A percentile compares a stretch with the other conserved stretches of the same genome.
phyloP scores from a whole-genome alignment of 2,113 vertebrate genomes.

The Merops nubicus region DNA sequence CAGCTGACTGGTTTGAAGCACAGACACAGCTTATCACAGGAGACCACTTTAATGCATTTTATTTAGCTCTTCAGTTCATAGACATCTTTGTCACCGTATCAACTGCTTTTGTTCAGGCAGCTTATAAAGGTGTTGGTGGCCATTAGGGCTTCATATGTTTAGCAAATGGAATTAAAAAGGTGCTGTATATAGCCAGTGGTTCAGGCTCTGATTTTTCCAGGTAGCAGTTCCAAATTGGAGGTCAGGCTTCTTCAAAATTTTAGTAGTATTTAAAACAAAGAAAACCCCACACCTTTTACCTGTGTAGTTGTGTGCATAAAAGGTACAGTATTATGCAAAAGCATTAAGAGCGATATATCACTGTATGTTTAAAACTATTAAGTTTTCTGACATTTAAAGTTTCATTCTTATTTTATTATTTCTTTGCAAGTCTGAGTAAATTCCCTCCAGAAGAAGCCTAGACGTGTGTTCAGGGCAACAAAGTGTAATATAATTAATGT shows the following conservation, averaged over 20 bases:
- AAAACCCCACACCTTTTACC: rapidly evolving
- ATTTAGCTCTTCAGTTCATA: not conserved
- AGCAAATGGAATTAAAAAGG: not conserved
- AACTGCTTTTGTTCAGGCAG: not conserved
- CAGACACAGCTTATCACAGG: not conserved
- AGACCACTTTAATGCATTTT: not conserved
- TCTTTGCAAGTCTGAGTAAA: not conserved
- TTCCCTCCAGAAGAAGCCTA: not conserved
- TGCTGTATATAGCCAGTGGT: not conserved
- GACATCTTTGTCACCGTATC: not conserved
- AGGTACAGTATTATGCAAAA: not conserved
- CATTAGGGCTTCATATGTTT: not conserved
- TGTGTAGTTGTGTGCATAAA: not conserved
- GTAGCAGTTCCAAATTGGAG: not conserved
- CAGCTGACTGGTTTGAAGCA: not conserved
- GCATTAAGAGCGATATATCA: not conserved
- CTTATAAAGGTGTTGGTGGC: not conserved
- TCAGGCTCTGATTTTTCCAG: not conserved
- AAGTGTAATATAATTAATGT: not conserved
- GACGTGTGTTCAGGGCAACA: not conserved
- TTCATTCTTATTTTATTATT: not conserved
- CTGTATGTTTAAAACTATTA: not conserved
- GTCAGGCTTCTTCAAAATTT: not conserved
- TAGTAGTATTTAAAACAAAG: not conserved
- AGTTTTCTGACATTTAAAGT: not conserved